Conservation (phyloP, 2,797 vertebrate genomes). For the Phalanger gymnotis region DNA sequence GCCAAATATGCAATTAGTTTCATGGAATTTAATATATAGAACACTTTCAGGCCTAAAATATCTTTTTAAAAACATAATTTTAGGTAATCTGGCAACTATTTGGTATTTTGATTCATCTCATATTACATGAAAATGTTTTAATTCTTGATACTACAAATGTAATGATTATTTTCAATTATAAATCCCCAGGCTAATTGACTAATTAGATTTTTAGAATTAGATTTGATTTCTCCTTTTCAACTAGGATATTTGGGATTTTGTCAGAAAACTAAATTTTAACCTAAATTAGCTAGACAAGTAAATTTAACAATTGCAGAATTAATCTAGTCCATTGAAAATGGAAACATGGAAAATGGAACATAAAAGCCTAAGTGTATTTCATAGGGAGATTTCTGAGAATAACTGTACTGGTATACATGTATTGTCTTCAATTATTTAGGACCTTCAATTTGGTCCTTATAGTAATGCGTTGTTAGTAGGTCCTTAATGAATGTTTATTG, state of each 20-base stretch:
- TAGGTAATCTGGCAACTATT: not conserved
- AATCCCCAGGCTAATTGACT: constrained; percentile 8
- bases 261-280: not conserved
- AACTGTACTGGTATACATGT: not conserved
- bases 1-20: not conserved
- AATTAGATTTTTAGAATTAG: constrained; percentile 8
- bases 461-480: not conserved
- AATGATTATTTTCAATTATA: constrained; percentile 23
- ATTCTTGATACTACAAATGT: constrained; percentile 24
- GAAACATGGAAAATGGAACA: not conserved
- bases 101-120: constrained; percentile 13
- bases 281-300: constrained; percentile 32
- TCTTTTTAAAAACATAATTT: constrained; percentile 33
- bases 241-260: constrained; percentile 9
- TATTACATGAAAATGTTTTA: not conserved
- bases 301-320: constrained; percentile 46
- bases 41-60: constrained; percentile 8
- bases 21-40: constrained; percentile 10
- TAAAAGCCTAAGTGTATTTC: not conserved
- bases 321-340: not conserved
- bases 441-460: not conserved
- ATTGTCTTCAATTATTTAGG: not conserved
- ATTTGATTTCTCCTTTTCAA: constrained; percentile 34
- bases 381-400: not conserved
- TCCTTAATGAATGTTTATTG: too few species aligned